Base-by-base conservation (phyloP, 2,888 invertebrate species). In the Ophion slaviceki region DNA sequence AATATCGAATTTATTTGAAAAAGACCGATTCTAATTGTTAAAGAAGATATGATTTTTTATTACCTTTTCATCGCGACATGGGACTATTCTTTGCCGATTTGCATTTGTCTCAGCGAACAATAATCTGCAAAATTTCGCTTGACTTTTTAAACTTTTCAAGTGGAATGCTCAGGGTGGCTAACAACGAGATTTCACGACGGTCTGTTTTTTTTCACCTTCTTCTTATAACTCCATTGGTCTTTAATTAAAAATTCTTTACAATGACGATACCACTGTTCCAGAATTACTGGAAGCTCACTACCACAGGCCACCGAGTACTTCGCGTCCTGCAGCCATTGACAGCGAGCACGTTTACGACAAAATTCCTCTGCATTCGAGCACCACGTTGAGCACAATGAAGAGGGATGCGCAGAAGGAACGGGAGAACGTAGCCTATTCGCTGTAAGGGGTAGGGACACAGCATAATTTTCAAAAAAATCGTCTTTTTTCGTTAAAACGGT, bases 291-390 rank as follows among this genome's bases (percentile, higher is more conserved):
- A 96, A 90, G 95, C 95, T 87, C 95, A 96, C 89, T 96, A 96
- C 91, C 96, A 96, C 89, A 88, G 91, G 61, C 94, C 94, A 53
- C 93, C 93, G n/a, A 85, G 79, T 66, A 86, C 86, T 64, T 87
- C 87, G 78, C 74, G 83, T 88, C 90, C 88, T 3, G 71, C 87
- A 88, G 92, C 88, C 91, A 94, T 94, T 91, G 84, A 94, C 91
- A 82, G 93, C 91, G 96, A 96, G 91, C 96, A 96, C 72, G 93
- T 96, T 36, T 96, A 96, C 90, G 96, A 96, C 85, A 96, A 96
- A 94, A 96, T 96, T 85, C 96, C 96, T 4, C 87, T 92, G 70
- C 88, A 87, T 59, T 86, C 87, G 53, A 82, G 80, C 82, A 86
- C 87, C 10, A 84, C 84, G n/a, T 74, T 88, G 32, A 32, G 74